Base-by-base conservation (phyloP, 2,888 invertebrate species). In the Clanis bilineata region DNA sequence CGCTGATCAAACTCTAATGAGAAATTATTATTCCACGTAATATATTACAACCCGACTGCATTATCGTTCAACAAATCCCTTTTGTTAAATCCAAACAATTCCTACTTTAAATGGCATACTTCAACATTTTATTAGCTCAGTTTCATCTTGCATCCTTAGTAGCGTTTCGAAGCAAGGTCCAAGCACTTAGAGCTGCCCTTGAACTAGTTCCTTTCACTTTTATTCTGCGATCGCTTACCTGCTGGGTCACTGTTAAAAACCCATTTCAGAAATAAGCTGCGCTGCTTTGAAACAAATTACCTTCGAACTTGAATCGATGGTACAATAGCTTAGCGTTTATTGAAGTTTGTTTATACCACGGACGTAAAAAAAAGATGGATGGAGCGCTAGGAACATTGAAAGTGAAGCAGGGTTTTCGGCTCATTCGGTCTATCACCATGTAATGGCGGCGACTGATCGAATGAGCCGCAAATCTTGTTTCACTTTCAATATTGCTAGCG, bases 171-270 rank as follows among this genome's bases (percentile, higher is more conserved):
- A 15, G 28, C 28, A 51, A 51, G 9, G 28, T 32, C 18, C 32
- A n/a, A 32, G 28, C 15, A 18, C 32, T 51, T 15, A 28, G n/a
- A 32, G 28, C 28, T 25, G 51, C 18, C 51, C 51, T 51, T 51
- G 51, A 51, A 51, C 51, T 51, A 51, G 28, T 51, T 28, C 51
- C 51, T 51, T 51, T 51, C 51, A 51, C 28, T 51, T 51, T 51
- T 51, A 51, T 32, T 51, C 28, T 51, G 18, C 18, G 2, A 51
- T 18, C 15, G 21, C 22, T 10, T 22, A 51, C 51, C 18, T 51
- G 18, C 41, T 25, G 51, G 51, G 28, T 32, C 51, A 51, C 51
- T 32, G 12, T 44, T 15, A 7, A 25, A 51, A 51, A 51, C 9
- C 51, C 7, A 51, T 15, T 18, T 32, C n/a, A 18, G 12, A 32